Base-by-base conservation (phyloP, 2,797 vertebrate genomes). In the Leuciscus waleckii region DNA sequence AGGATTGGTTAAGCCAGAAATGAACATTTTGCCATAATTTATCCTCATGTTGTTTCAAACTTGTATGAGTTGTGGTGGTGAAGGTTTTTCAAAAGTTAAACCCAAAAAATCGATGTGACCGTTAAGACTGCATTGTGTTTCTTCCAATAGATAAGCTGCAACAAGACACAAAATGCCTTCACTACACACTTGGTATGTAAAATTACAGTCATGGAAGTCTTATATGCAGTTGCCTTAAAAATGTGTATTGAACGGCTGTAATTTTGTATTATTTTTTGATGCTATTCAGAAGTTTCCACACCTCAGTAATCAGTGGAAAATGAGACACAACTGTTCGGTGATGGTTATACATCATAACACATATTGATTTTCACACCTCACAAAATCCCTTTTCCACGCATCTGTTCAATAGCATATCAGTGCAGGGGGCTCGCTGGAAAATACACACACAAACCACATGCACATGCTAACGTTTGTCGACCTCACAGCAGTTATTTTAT, bases 311-410 rank as follows among this genome's bases (percentile, higher is more conserved):
- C 74, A 85, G 49, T 68, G 43, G 70, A 85, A 88, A 88, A 78
- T 86, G 26, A 70, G 74, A 76, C 82, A 88, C 54, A 69, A 56
- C 79, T 86, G 81, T 79, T 75, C 78, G 70, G 56, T 80, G 49
- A 11, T 83, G 35, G 84, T 73, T 88, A 75, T 86, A 79, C 69
- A 86, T 88, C 54, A 86, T 74, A 86, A 88, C 29, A 69, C 39
- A 63, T 86, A 86, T 79, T 85, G 80, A 87, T 88, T 89, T 86
- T 49, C 65, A 85, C 54, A 61, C 46, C 65, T 77, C 58, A 83
- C 69, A 74, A 73, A 83, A 80, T 81, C 69, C 11, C 56, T 67
- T 85, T 80, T 75, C 43, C 69, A 85, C 43, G 5, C 77, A 80
- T 17, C 23, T 81, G 43, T 85, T 85, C 69, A 81, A 81, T 85